phyloP scores from a whole-genome alignment of 2,113 vertebrate species.

The Tragulus kanchil region DNA sequence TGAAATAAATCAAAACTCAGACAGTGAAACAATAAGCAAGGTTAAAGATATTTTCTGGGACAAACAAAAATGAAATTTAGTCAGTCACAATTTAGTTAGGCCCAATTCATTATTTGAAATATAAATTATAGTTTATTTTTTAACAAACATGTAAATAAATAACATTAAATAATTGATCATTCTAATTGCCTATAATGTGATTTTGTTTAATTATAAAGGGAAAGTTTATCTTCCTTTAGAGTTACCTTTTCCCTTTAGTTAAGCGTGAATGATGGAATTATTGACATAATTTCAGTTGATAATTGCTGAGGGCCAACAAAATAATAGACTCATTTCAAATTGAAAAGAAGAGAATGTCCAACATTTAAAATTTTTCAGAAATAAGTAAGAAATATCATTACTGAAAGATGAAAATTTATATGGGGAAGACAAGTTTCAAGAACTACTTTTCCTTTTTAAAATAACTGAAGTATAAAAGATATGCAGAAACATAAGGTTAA shows the following conservation, averaged over 20 bases:
- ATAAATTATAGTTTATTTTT: not conserved
- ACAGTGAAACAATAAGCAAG: not conserved
- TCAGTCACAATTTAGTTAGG: not conserved
- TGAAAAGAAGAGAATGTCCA: too few relatives aligned
- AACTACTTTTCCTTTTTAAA: too few relatives aligned
- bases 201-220: constrained; percentile 77
- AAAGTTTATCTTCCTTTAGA: constrained; percentile 71
- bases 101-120: not conserved
- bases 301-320: too few relatives aligned
- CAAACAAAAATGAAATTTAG: constrained; percentile 20
- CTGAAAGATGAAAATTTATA: too few relatives aligned
- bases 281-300: too few relatives aligned
- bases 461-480: too few relatives aligned
- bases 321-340: too few relatives aligned
- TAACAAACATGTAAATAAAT: constrained; percentile 65
- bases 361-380: too few relatives aligned
- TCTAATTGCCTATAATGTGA: constrained; percentile 72
- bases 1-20: not conserved
- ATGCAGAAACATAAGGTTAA: too few relatives aligned
- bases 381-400: too few relatives aligned
- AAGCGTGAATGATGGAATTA: too few relatives aligned
- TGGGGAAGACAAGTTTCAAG: too few relatives aligned
- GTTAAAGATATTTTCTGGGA: not conserved
- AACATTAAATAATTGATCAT: constrained; percentile 76
- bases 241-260: not conserved